phyloP scores from a whole-genome alignment of 2,888 invertebrate species.

The Diaperis boleti region DNA sequence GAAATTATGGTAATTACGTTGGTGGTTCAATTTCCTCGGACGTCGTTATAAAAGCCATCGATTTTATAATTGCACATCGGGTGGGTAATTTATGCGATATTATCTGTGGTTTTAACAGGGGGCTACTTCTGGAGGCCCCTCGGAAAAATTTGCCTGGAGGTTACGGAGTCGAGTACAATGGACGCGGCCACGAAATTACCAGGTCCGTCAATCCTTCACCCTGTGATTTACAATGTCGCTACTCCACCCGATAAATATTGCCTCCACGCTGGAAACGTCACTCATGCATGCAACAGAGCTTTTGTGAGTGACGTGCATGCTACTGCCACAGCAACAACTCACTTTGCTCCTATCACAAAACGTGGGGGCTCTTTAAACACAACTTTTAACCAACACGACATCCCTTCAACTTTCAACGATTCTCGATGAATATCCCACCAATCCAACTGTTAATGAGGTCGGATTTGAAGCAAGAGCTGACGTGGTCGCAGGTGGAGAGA shows the following conservation, averaged over 20 bases:
- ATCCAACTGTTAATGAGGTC: constrained; percentile 14
- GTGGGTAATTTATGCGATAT: constrained; percentile 35
- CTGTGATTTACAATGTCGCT: constrained; percentile 57
- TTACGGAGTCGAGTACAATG: constrained; percentile 51
- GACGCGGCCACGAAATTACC: constrained; percentile 54
- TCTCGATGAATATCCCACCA: constrained; percentile 2
- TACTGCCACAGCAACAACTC: constrained; percentile 51
- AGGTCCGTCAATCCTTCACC: constrained; percentile 50
- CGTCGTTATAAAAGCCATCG: constrained; percentile 33
- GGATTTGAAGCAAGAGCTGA: constrained; percentile 16
- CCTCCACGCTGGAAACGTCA: constrained; percentile 49
- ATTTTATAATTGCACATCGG: constrained; percentile 39
- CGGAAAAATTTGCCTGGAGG: constrained; percentile 35
- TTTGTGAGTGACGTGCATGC: constrained; percentile 48
- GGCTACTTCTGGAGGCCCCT: constrained; percentile 13
- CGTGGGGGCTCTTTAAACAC: constrained; percentile 30
- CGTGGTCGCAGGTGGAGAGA: too few relatives aligned
- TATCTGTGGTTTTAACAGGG: constrained; percentile 31
- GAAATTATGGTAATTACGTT: constrained; percentile 37
- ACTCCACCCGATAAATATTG: constrained; percentile 56
- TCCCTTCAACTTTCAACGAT: constrained; percentile 7
- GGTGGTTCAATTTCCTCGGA: constrained; percentile 33
- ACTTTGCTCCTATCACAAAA: constrained; percentile 33
- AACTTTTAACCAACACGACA: constrained; percentile 28
- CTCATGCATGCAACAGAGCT: constrained; percentile 49